A percentile compares a stretch with the other conserved stretches of the same genome.
phyloP scores from a whole-genome alignment of 2,888 invertebrate species.

The Tenthredo amoena region DNA sequence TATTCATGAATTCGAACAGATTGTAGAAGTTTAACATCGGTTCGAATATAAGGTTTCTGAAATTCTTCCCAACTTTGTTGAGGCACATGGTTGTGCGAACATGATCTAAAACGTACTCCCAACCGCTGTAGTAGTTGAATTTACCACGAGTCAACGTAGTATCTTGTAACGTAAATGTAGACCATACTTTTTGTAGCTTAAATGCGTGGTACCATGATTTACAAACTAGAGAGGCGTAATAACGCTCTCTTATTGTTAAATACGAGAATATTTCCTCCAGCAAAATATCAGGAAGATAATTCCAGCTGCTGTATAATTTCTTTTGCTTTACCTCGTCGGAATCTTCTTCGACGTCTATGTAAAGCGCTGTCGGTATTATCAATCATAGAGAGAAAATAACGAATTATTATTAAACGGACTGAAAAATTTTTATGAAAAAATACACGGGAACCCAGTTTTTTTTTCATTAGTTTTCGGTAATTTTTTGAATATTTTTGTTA shows the following conservation, averaged over 20 bases:
- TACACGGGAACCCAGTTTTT: background rate
- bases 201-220: slow-evolving; percentile 85
- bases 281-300: slow-evolving; percentile 85
- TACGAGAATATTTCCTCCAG: slow-evolving; percentile 87
- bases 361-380: slow-evolving; percentile 75
- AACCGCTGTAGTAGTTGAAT: slow-evolving; percentile 90
- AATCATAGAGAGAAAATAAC: background rate
- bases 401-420: background rate
- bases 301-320: slow-evolving; percentile 82
- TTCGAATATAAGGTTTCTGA: slow-evolving; percentile 84
- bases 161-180: slow-evolving; percentile 86
- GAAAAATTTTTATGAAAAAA: background rate
- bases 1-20: slow-evolving; percentile 90
- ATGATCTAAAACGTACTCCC: slow-evolving; percentile 89
- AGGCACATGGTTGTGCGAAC: slow-evolving; percentile 86
- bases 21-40: slow-evolving; percentile 90
- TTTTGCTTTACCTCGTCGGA: slow-evolving; percentile 73
- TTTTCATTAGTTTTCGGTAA: background rate
- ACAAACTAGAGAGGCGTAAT: slow-evolving; percentile 87
- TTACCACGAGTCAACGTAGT: slow-evolving; percentile 86
- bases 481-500: background rate
- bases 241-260: slow-evolving; percentile 84
- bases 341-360: slow-evolving; percentile 78
- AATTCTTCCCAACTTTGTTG: slow-evolving; percentile 83
- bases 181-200: slow-evolving; percentile 88